A percentile compares a stretch with the other conserved stretches of the same genome.
phyloP scores from a whole-genome alignment of 2,113 vertebrate species.

The Pterophyllum scalare region DNA sequence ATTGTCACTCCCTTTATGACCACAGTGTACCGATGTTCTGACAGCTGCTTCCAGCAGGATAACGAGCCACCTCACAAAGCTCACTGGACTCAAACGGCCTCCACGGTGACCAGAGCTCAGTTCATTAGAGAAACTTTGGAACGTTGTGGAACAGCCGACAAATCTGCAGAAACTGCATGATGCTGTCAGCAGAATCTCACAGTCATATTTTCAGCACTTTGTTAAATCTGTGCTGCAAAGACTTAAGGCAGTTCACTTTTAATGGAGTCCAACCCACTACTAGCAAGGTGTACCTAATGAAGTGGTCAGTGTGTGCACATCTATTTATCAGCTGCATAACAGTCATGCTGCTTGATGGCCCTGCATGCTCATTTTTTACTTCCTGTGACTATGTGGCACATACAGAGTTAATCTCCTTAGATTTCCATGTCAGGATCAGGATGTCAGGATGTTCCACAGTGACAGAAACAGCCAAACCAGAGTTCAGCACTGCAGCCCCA shows the following conservation, averaged over 20 bases:
- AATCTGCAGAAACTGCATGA: too few species aligned
- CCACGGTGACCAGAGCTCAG: too few species aligned
- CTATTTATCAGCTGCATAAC: not conserved
- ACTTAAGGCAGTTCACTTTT: not conserved
- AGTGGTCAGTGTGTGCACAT: not conserved
- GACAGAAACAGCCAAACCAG: not conserved
- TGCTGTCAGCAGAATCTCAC: not conserved
- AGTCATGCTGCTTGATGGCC: not conserved
- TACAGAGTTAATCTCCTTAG: not conserved
- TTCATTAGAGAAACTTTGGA: too few species aligned
- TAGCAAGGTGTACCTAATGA: rapidly evolving
- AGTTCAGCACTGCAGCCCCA: not conserved
- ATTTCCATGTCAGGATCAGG: not conserved
- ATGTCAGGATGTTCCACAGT: not conserved
- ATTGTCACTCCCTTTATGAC: too few species aligned
- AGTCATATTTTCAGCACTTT: not conserved
- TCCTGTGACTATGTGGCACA: not conserved
- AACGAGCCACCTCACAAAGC: too few species aligned
- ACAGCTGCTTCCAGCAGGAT: too few species aligned
- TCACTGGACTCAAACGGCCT: too few species aligned
- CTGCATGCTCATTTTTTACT: not conserved
- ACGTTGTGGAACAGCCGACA: too few species aligned
- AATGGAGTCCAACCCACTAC: rapidly evolving
- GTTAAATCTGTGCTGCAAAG: not conserved
- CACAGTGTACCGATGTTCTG: too few species aligned